Evolutionary conservation across 2,888 invertebrate genomes (phyloP), one percentile per base, ranked within the genome.

Genomic region (Rhagonycha fulva): DNA sequence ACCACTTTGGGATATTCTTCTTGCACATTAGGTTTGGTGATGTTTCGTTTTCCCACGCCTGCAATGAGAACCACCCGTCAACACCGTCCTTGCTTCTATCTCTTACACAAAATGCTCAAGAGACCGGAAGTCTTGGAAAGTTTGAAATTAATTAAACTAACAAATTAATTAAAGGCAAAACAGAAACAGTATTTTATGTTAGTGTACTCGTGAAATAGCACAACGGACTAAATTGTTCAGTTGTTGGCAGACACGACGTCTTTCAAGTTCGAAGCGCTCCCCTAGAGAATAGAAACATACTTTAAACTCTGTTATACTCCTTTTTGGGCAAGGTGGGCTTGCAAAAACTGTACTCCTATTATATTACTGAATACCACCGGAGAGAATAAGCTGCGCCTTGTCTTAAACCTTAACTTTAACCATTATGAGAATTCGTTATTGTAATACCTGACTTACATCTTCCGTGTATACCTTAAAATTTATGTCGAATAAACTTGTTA

Each of bases 41-140:
- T 82, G 85, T 88, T 87, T 81, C 87, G 86, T 80, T 87, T 87
- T 76, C 83, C 85, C 81, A 84, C 83, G 86, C 85, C 88, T 87
- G 86, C 80, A 87, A 87, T 83, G 81, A 87, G 84, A 84, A 86
- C 85, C 84, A 85, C 84, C 84, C 82, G 83, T 84, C 82, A 85
- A 79, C 81, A 83, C 82, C 76, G 74, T 76, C 78, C 75, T 76
- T 77, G 78, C 79, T 77, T 78, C 76, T 67, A 78, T 73, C 72
- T 70, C 75, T 71, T 28, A 73, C 74, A 76, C 63, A 74, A 60
- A 76, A 66, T 66, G 72, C 75, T 70, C 66, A 70, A 73, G 72
- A 76, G 71, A 71, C 74, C 73, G 72, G 62, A 72, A 72, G 68
- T 75, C 68, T 75, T 75, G 72, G 68, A 77, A 71, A 23, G 47